Base-by-base conservation (phyloP, 2,113 vertebrate genomes). In the Laterallus jamaicensis region DNA sequence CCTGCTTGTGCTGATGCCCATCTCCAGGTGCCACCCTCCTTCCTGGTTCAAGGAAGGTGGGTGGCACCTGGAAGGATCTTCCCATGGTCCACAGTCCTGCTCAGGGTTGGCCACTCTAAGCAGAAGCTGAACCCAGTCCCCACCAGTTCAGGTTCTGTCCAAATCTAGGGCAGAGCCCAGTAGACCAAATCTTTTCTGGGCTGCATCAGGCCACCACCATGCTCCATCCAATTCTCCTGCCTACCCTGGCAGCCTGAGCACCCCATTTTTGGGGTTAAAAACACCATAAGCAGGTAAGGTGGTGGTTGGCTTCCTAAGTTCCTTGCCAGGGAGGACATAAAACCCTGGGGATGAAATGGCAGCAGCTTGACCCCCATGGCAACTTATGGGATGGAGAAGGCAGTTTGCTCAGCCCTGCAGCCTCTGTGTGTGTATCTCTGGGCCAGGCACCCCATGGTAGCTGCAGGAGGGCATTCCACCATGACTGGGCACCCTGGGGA, bases 41-140 rank as follows among this genome's bases (percentile, higher is more conserved):
- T 67, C 59, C 55, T 2, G 0, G 20, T 64, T 77, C 69, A 17
- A 69, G 75, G 21, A 47, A 47, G 44, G 44, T 17, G 44, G 17
- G 44, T 47, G 44, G 17, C 44, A 47, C 44, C 44, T 44, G 44
- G 44, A 44, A 44, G 44, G 44, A 44, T 17, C 44, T 47, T 19
- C 44, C 17, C 44, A 18, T 47, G 2, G 26, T 29, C 14, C 1
- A 1, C 15, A 63, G 25, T 32, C 10, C 0, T 0, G 15, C 78
- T 71, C 0, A 0, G 40, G 32, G 49, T 64, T 1, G 3, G 26
- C 17, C 14, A 7, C 18, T 82, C 42, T 4, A 4, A 40, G 35
- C 3, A 3, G 40, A 17, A 82, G 16, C 17, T 68, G 82, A 64
- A 67, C 28, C 15, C 35, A 56, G 40, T 40, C 5, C 39, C 10